A percentile compares a stretch with the other conserved stretches of the same genome.
These are phyloP conservation scores for Rambutsinella grinnellia DNA, from an alignment of 2,888 invertebrate genomes.

Conservation along the genomic window DNA sequence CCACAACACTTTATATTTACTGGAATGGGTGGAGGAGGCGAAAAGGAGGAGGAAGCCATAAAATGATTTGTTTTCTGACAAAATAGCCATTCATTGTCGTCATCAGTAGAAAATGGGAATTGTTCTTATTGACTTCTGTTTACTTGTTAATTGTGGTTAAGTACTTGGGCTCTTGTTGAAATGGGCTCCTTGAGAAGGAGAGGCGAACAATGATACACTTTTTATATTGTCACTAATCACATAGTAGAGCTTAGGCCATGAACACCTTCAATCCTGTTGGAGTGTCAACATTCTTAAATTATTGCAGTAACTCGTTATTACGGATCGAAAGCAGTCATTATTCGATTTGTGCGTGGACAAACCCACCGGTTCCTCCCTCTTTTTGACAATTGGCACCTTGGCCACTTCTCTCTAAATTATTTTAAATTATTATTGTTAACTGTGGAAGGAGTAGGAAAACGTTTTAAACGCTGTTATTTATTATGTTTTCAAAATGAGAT, in stretches of 20 bases:
- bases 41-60: slow-evolving; percentile 33
- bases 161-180: no score
- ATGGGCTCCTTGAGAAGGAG: no score
- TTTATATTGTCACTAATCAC: slow-evolving; percentile 29
- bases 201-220: no score
- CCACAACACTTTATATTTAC: no score
- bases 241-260: slow-evolving; percentile 6
- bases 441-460: no score
- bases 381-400: slow-evolving; percentile 47
- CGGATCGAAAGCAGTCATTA: slow-evolving; percentile 12
- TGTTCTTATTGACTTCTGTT: no score
- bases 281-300: slow-evolving; percentile 30
- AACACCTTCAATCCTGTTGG: slow-evolving; percentile 17
- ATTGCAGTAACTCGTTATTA: neutral
- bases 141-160: no score
- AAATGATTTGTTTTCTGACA: slow-evolving; percentile 35
- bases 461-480: no score
- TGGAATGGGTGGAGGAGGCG: no score
- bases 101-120: no score
- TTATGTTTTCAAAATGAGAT: no score
- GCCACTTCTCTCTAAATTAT: slow-evolving; percentile 20
- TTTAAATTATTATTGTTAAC: slow-evolving; percentile 5
- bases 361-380: slow-evolving; percentile 46
- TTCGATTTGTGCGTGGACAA: slow-evolving; percentile 25
- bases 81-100: slow-evolving; percentile 31